Conservation (phyloP, 2,888 invertebrate genomes). For the Polydesmus complanatus region DNA sequence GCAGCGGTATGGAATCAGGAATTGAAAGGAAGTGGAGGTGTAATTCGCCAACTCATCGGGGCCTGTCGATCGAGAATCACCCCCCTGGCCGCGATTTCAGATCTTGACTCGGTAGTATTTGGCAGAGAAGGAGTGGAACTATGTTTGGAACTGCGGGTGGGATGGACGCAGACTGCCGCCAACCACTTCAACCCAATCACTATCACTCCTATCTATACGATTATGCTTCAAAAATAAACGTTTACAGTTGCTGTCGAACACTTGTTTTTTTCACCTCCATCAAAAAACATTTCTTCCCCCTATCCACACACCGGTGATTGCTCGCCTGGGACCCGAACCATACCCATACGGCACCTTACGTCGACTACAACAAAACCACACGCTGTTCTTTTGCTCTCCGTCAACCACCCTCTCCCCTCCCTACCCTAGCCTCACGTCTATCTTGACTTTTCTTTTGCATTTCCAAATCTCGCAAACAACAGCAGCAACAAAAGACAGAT, state of each 20-base stretch:
- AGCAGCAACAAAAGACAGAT: neutral
- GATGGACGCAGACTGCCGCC: neutral
- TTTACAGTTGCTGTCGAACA: neutral
- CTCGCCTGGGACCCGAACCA: neutral
- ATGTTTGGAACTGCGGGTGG: no score
- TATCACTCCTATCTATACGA: no score
- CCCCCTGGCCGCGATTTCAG: neutral
- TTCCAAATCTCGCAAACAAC: neutral
- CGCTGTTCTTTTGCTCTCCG: neutral
- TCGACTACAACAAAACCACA: neutral
- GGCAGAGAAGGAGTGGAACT: no score
- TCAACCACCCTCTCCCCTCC: no score
- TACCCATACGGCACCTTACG: neutral
- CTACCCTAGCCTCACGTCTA: neutral
- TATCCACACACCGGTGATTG: neutral
- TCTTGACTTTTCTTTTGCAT: neutral
- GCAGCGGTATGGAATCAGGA: no score
- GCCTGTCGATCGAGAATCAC: neutral
- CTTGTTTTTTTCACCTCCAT: neutral
- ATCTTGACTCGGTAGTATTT: no score
- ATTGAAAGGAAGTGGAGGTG: neutral
- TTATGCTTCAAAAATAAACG: no score
- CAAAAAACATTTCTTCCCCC: neutral
- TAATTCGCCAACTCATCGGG: neutral
- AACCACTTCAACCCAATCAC: neutral